These are phyloP conservation scores for Tiliqua scincoides DNA, from an alignment of 2,113 vertebrate species.

Conservation along the genomic window DNA sequence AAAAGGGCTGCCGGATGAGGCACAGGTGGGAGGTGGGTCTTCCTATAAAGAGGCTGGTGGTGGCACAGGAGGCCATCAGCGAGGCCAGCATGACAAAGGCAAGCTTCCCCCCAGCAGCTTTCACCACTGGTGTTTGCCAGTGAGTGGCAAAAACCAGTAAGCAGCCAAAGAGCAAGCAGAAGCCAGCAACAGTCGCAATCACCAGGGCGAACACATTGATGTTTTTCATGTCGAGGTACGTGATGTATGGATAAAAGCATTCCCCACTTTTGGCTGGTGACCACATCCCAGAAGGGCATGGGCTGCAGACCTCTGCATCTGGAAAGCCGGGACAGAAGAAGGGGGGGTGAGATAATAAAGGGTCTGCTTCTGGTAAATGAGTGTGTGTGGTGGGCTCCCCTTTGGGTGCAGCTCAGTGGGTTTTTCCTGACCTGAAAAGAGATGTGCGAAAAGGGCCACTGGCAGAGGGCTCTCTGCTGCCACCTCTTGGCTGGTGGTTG, in stretches of 20 bases:
- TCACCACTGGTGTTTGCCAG: neutral
- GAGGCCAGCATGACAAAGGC: neutral
- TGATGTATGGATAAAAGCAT: neutral
- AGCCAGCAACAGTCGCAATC: neutral
- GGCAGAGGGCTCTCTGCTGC: too few relatives aligned
- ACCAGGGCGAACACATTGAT: neutral
- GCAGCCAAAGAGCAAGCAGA: neutral
- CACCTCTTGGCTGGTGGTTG: too few relatives aligned
- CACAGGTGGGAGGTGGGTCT: neutral
- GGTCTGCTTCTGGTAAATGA: neutral
- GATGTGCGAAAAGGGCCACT: too few relatives aligned
- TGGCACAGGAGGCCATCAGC: neutral
- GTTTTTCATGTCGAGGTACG: neutral
- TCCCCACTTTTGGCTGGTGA: rapidly evolving
- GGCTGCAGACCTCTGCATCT: neutral
- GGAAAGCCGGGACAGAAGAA: neutral
- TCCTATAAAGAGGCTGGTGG: neutral
- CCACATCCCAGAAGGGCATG: neutral
- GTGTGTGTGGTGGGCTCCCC: too few relatives aligned
- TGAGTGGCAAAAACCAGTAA: neutral
- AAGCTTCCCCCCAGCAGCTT: constrained; percentile 6
- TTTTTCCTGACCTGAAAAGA: too few relatives aligned
- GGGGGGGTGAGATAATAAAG: neutral
- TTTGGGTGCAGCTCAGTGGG: too few relatives aligned
- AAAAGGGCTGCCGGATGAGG: constrained; percentile 12